Percentiles rank a stretch among this genome's conserved stretches.
These are phyloP conservation scores for Vidua chalybeata DNA, from an alignment of 2,113 vertebrate species.

Conservation along the genomic window DNA sequence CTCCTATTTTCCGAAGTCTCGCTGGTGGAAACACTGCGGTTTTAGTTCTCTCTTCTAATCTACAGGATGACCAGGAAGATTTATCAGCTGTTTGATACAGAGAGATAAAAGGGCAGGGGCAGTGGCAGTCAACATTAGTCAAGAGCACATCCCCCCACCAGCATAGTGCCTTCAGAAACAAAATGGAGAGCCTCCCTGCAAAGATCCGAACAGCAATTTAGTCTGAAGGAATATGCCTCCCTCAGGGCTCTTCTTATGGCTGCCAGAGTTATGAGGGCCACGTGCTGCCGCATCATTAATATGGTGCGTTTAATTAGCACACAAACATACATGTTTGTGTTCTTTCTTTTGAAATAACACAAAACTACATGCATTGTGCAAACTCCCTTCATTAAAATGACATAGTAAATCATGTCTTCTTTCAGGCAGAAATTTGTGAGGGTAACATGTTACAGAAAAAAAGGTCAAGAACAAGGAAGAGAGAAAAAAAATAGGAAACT, in stretches of 20 bases:
- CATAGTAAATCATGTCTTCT: not conserved
- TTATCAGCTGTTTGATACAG: not conserved
- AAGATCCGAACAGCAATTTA: not conserved
- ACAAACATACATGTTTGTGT: not conserved
- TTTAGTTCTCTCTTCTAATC: not conserved
- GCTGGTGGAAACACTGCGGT: not conserved
- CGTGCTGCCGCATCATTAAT: not conserved
- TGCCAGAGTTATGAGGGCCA: not conserved
- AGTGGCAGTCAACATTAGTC: rapidly evolving
- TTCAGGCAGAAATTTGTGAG: not conserved
- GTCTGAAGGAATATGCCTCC: conserved; percentile 6
- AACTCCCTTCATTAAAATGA: not conserved
- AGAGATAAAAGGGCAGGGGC: not conserved
- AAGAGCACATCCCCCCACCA: not conserved
- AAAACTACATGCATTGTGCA: not conserved
- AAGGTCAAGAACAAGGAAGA: not conserved
- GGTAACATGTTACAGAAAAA: not conserved
- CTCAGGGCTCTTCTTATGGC: not conserved
- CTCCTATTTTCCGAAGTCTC: not conserved
- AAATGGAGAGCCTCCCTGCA: not conserved
- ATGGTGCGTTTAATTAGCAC: not conserved
- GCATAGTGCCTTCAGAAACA: not conserved
- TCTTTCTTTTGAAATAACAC: not conserved
- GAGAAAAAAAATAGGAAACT: not conserved
- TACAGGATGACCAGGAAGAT: not conserved